A percentile compares a stretch with the other conserved stretches of the same genome.
phyloP scores from a whole-genome alignment of 2,888 invertebrate genomes.

The Athripsodes cinereus region DNA sequence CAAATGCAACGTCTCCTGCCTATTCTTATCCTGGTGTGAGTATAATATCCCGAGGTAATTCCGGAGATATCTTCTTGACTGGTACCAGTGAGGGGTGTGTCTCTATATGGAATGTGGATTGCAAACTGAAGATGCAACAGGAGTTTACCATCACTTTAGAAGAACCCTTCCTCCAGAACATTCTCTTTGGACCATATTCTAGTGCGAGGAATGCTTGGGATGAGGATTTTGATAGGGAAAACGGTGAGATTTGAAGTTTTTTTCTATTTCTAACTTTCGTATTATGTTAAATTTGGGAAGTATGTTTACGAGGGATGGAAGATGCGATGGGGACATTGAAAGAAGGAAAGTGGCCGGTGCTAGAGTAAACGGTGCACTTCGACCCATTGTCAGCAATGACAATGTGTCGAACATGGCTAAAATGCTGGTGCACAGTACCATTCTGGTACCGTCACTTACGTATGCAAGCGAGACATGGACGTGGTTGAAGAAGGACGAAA shows the following conservation, averaged over 20 bases:
- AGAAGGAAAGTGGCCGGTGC: no score
- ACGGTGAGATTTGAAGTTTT: neutral
- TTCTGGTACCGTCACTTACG: no score
- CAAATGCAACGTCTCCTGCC: conserved; percentile 78
- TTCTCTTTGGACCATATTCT: conserved; percentile 23
- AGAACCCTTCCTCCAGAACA: conserved; percentile 34
- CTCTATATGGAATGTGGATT: conserved; percentile 78
- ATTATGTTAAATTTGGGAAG: no score
- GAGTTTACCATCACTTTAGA: conserved; percentile 50
- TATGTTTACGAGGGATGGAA: no score
- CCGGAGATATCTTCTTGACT: conserved; percentile 53
- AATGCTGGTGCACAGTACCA: no score
- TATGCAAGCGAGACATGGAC: no score
- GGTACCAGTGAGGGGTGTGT: conserved; percentile 59
- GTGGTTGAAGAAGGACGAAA: no score
- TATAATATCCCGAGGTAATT: conserved; percentile 56
- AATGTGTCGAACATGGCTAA: no score
- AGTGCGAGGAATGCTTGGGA: conserved; percentile 23
- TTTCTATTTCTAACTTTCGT: no score
- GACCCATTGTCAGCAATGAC: no score
- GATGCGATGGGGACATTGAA: no score
- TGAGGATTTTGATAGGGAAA: conserved; percentile 17
- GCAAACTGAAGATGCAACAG: conserved; percentile 66
- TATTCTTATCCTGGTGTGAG: conserved; percentile 49
- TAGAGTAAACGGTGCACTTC: no score